Percentiles rank a stretch among this genome's conserved stretches.
phyloP scores from a whole-genome alignment of 1,140 invertebrate genomes.

The Drosophila truncata region DNA sequence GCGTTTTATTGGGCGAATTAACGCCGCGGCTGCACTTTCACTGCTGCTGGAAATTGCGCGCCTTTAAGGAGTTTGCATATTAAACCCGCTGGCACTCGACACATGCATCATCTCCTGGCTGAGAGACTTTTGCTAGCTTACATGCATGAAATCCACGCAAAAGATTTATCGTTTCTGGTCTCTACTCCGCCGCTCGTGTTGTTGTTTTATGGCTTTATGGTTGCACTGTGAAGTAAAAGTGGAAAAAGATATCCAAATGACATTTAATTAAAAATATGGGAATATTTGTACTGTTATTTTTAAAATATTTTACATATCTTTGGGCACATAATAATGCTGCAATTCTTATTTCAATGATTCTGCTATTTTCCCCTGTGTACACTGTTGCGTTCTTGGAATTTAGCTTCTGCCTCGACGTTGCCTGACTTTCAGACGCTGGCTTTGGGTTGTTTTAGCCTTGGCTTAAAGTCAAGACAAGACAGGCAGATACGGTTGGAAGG shows the following conservation, averaged over 20 bases:
- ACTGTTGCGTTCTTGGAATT: slow-evolving; percentile 66
- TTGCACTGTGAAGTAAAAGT: slow-evolving; percentile 5
- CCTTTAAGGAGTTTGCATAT: slow-evolving; percentile 53
- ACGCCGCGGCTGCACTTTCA: slow-evolving; percentile 50
- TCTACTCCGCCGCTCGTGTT: slow-evolving; percentile 1
- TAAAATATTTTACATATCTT: not conserved
- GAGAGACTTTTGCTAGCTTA: slow-evolving; percentile 59
- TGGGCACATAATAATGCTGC: rapidly evolving
- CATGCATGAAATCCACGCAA: slow-evolving; percentile 67
- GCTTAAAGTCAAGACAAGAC: slow-evolving; percentile 65
- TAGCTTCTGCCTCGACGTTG: slow-evolving; percentile 51
- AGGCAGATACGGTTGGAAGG: slow-evolving; percentile 1
- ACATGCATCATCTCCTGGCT: slow-evolving; percentile 56
- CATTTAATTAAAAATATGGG: not conserved
- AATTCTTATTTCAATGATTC: not conserved
- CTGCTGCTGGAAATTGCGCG: slow-evolving; percentile 26
- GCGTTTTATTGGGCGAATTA: slow-evolving; percentile 57
- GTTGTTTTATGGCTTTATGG: slow-evolving; percentile 34
- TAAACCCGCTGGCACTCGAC: slow-evolving; percentile 44
- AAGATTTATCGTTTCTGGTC: slow-evolving; percentile 69
- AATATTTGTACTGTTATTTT: not conserved
- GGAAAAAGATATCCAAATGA: rapidly evolving
- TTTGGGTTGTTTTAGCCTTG: slow-evolving; percentile 63
- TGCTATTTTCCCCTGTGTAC: not conserved
- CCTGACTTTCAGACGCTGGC: slow-evolving; percentile 70